Base-by-base conservation (phyloP, 2,797 vertebrate species). In the Cossypha caffra region DNA sequence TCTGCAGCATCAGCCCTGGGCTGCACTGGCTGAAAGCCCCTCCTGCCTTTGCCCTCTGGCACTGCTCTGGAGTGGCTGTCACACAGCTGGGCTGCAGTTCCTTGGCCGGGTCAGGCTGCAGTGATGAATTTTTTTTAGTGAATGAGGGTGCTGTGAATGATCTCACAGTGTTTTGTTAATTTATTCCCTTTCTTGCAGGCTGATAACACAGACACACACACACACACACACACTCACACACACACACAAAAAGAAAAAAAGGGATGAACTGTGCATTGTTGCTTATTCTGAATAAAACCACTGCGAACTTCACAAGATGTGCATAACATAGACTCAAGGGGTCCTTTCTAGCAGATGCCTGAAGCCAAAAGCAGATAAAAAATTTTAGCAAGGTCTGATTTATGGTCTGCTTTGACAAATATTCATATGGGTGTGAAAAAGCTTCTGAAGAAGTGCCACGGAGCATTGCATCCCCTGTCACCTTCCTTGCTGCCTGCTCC, bases 361-460 rank as follows among this genome's bases (percentile, higher is more conserved):
- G 58, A 74, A 75, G 67, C 67, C 68, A 71, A 85, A 88, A 74
- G 10, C 21, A 42, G 69, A 80, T n/a, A 37, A 40, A 54, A n/a
- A n/a, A 6, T 3, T n/a, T 89, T 52, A 75, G 14, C 50, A 62
- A 47, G 31, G 35, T 91, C 42, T 91, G 37, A 91, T 77, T 94
- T 92, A 67, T 29, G n/a, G 64, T 64, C 38, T 93, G 38, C 18
- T 17, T 69, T 69, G 76, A 76, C 76, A 86, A 74, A 88, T 93
- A 71, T 31, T 93, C 81, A 13, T 29, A 58, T 17, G 35, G 51
- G 88, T 64, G 77, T 89, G 88, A 96, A 90, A 89, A 88, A 88
- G 9, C 69, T 66, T 88, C 76, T 71, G 85, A 92, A 91, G 74
- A 88, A 77, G 67, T 3, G 4, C 50, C 86, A 82, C 0, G 0